Conservation (phyloP, 2,888 invertebrate genomes). For the Leptarthrus brevirostris region DNA sequence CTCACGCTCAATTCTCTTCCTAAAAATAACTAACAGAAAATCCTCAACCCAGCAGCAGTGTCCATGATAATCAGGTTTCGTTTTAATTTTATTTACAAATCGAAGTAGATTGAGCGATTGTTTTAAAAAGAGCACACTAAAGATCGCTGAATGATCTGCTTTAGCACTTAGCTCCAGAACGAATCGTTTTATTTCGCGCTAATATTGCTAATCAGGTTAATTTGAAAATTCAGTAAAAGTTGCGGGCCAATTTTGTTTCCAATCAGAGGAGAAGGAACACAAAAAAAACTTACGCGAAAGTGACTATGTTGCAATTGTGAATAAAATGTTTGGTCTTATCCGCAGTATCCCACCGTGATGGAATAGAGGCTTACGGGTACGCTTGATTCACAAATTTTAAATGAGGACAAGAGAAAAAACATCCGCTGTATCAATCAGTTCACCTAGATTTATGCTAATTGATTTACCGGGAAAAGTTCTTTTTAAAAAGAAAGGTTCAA, state of each 20-base stretch:
- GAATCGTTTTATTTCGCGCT: slow-evolving; percentile 15
- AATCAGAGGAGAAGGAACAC: not conserved
- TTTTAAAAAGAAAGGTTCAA: not conserved
- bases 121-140: no score
- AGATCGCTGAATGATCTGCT: not conserved
- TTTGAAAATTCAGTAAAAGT: slow-evolving; percentile 46
- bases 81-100: no score
- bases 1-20: no score
- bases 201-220: slow-evolving; percentile 27
- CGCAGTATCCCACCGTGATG: slow-evolving; percentile 9
- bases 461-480: slow-evolving; percentile 27
- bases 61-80: no score
- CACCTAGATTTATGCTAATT: slow-evolving; percentile 43
- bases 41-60: no score
- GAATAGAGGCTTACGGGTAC: slow-evolving; percentile 1
- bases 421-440: not conserved
- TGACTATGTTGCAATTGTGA: slow-evolving; percentile 4
- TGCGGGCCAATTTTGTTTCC: slow-evolving; percentile 24
- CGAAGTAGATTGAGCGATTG: no score
- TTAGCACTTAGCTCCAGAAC: slow-evolving; percentile 7
- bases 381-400: not conserved
- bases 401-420: slow-evolving; percentile 26
- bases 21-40: no score
- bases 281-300: slow-evolving; percentile 37
- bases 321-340: not conserved